Evolutionary conservation across 2,797 vertebrate genomes (phyloP).

Genomic region (Rhinoraja longicauda): DNA sequence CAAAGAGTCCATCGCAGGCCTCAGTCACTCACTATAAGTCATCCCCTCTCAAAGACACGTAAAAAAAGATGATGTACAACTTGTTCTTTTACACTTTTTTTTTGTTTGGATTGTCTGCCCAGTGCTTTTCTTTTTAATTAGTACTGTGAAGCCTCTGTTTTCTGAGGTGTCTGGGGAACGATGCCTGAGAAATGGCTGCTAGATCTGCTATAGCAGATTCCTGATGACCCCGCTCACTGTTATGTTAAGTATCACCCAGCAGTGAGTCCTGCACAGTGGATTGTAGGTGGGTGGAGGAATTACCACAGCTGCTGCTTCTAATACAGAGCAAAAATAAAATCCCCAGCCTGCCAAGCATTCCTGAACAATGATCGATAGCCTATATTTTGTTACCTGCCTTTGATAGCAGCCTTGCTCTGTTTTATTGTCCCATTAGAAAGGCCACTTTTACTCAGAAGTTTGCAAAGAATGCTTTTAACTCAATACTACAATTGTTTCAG

Average conservation of each 20-base stretch:
- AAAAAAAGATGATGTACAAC: neutral
- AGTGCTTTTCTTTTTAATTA: neutral
- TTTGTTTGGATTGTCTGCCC: neutral
- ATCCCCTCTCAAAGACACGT: conserved; percentile 2
- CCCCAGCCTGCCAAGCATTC: conserved; percentile 48
- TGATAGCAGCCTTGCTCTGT: conserved; percentile 43
- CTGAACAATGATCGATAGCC: conserved; percentile 50
- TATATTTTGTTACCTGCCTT: conserved; percentile 44
- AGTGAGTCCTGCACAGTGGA: conserved; percentile 45
- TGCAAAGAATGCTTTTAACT: conserved; percentile 15
- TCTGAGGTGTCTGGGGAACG: conserved; percentile 39
- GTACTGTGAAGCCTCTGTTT: conserved; percentile 8
- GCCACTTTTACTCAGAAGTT: neutral
- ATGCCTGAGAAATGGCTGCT: conserved; percentile 43
- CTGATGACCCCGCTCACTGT: conserved; percentile 47
- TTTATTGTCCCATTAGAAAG: conserved; percentile 35
- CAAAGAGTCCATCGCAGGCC: conserved; percentile 40
- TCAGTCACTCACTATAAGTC: conserved; percentile 21
- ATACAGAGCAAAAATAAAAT: conserved; percentile 43
- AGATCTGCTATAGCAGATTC: conserved; percentile 50
- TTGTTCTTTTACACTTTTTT: neutral
- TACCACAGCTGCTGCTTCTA: conserved; percentile 51
- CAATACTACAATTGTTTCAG: neutral
- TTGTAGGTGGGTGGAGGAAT: conserved; percentile 55
- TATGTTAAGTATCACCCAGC: conserved; percentile 44